These are phyloP conservation scores for Actenoides hombroni DNA, from an alignment of 2,113 vertebrate genomes.

Conservation along the genomic window DNA sequence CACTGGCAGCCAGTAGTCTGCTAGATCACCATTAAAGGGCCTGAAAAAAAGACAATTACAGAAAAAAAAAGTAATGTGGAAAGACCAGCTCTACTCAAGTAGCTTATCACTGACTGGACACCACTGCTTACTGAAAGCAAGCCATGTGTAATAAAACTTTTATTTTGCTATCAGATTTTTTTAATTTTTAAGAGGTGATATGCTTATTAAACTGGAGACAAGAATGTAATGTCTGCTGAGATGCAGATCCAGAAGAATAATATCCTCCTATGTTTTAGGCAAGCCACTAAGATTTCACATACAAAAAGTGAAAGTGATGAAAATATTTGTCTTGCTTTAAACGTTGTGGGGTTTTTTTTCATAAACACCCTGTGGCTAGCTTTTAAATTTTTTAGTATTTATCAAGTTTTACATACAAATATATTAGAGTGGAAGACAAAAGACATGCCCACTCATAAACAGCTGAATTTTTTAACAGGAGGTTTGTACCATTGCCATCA, in stretches of 20 bases:
- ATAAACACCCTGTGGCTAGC: background rate
- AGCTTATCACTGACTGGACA: background rate
- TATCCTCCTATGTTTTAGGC: background rate
- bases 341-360: background rate
- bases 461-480: accelerated
- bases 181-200: background rate
- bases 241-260: background rate
- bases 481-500: constrained; percentile 29
- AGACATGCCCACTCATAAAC: background rate
- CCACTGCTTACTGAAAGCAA: background rate
- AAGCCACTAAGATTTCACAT: background rate
- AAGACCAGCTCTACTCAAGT: background rate
- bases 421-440: background rate
- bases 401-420: background rate
- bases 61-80: background rate
- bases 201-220: background rate
- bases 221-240: background rate
- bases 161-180: background rate
- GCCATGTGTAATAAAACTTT: background rate
- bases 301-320: background rate
- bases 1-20: constrained; percentile 94
- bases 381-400: background rate
- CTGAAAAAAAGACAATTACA: constrained; percentile 68
- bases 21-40: constrained; percentile 81
- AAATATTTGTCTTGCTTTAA: background rate